phyloP scores from a whole-genome alignment of 2,113 vertebrate genomes.

The Neotoma lepida region DNA sequence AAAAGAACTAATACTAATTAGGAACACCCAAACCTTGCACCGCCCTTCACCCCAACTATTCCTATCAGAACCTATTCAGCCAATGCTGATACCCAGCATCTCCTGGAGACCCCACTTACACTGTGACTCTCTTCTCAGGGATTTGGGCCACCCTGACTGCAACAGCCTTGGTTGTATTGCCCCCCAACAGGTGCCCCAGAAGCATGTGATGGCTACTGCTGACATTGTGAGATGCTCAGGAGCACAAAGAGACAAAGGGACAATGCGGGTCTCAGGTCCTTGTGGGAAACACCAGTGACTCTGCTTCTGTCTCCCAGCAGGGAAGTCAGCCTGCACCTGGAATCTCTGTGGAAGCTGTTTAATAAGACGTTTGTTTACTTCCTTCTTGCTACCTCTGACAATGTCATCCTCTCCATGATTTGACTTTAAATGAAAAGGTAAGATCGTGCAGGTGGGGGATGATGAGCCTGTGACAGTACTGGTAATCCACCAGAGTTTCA shows the following conservation, averaged over 20 bases:
- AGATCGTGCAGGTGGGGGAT: neutral
- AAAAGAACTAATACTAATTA: neutral
- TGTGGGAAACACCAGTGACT: conserved; percentile 48
- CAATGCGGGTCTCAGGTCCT: neutral
- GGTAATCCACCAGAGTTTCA: neutral
- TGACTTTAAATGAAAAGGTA: conserved; percentile 62
- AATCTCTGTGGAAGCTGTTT: conserved; percentile 45
- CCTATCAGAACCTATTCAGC: neutral
- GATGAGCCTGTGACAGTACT: neutral
- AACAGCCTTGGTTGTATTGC: fast-evolving
- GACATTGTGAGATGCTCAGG: too few species aligned
- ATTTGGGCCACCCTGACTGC: neutral
- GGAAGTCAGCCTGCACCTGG: conserved; percentile 41
- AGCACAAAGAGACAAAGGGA: neutral
- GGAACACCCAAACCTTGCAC: neutral
- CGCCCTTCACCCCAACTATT: fast-evolving
- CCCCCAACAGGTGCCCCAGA: neutral
- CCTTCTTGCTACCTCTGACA: conserved; percentile 62
- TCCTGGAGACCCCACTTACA: neutral
- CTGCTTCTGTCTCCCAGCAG: neutral
- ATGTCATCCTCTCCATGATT: conserved; percentile 59
- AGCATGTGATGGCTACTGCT: fast-evolving
- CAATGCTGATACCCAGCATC: neutral
- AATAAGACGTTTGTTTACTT: conserved; percentile 70
- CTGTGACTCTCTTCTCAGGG: neutral